phyloP scores from a whole-genome alignment of 2,113 vertebrate genomes.

The Marmota monax region DNA sequence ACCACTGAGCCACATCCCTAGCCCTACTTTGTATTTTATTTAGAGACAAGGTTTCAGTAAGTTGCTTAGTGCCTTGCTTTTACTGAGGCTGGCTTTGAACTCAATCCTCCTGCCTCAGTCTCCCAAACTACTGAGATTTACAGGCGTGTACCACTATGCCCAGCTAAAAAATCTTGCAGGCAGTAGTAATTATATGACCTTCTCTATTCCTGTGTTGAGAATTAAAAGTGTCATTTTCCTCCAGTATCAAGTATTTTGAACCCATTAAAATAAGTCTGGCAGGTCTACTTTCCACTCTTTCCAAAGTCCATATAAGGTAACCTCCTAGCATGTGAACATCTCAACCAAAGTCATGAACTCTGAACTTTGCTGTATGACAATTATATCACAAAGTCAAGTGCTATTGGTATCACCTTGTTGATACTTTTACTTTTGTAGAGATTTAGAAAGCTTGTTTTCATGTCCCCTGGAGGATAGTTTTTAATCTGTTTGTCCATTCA shows the following conservation, averaged over 20 bases:
- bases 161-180: neutral
- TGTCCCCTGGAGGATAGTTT: neutral
- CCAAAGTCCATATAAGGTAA: slow-evolving; percentile 9
- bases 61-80: no score
- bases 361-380: neutral
- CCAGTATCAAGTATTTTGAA: slow-evolving; percentile 14
- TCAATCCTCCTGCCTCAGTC: no score
- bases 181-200: neutral
- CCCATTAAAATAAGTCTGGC: slow-evolving; percentile 1
- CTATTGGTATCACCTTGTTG: neutral
- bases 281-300: neutral
- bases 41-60: no score
- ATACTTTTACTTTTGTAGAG: neutral
- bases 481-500: neutral
- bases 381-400: neutral
- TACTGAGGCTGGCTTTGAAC: no score
- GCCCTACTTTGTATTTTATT: no score
- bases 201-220: neutral
- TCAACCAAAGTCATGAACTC: neutral
- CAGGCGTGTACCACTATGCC: no score
- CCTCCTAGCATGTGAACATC: neutral
- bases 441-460: neutral
- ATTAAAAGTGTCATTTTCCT: neutral
- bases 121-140: no score
- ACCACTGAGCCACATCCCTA: no score